Percentiles rank a stretch among this genome's conserved stretches.
phyloP scores from a whole-genome alignment of 1,140 invertebrate genomes.

The Drosophila trapezifrons region DNA sequence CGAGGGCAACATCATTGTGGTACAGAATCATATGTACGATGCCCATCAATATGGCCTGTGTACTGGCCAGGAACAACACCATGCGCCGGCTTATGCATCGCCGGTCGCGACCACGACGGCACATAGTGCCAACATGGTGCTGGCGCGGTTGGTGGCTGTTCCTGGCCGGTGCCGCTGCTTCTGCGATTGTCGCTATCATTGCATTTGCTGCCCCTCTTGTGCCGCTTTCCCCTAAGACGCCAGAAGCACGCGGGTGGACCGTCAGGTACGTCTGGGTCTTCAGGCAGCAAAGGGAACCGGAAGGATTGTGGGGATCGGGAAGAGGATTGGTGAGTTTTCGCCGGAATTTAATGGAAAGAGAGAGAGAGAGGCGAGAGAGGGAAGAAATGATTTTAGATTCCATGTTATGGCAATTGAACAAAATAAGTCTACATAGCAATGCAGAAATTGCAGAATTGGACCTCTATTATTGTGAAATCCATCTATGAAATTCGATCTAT shows the following conservation, averaged over 20 bases:
- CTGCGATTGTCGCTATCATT: background rate
- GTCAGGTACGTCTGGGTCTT: constrained; percentile 22
- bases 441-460: background rate
- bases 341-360: background rate
- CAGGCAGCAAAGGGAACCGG: background rate
- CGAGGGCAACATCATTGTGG: constrained; percentile 35
- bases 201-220: background rate
- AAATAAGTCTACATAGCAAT: constrained; percentile 1
- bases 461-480: no score
- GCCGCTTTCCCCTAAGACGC: background rate
- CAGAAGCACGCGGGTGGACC: background rate
- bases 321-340: background rate
- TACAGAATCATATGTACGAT: constrained; percentile 22
- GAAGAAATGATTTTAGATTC: constrained; percentile 16
- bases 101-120: background rate
- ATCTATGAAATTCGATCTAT: no score
- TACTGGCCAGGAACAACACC: constrained; percentile 8
- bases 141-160: background rate
- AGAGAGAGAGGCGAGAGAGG: constrained; percentile 2
- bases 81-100: background rate
- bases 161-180: background rate
- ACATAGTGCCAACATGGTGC: background rate
- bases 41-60: constrained; percentile 24
- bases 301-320: background rate
- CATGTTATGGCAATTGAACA: background rate